phyloP scores from a whole-genome alignment of 2,888 invertebrate species.

The Patella depressa region DNA sequence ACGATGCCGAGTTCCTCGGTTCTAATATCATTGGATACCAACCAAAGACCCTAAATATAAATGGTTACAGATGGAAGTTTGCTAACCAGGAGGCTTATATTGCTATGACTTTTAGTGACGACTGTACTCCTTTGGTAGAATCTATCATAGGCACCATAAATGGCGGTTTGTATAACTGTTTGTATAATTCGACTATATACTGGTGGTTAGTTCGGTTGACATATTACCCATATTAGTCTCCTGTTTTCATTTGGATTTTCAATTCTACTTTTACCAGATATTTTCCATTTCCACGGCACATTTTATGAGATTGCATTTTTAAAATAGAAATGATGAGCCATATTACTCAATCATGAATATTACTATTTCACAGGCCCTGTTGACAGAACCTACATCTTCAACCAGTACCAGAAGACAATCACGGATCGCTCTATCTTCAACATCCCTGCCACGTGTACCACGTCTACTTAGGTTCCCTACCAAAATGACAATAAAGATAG shows the following conservation, averaged over 20 bases:
- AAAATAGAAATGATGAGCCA: too few relatives aligned
- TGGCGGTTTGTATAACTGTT: too few relatives aligned
- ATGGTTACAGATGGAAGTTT: background rate
- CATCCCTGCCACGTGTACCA: background rate
- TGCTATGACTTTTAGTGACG: background rate
- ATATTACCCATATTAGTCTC: too few relatives aligned
- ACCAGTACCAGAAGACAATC: background rate
- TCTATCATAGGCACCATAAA: background rate
- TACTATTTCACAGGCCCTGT: background rate
- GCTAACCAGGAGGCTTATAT: background rate
- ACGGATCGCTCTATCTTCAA: background rate
- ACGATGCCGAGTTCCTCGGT: background rate
- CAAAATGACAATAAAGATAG: too few relatives aligned
- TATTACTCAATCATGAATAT: too few relatives aligned
- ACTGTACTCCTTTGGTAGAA: background rate
- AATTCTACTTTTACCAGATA: too few relatives aligned
- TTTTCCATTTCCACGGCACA: too few relatives aligned
- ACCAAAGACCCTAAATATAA: background rate
- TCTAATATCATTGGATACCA: background rate
- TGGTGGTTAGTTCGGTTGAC: too few relatives aligned
- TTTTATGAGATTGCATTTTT: too few relatives aligned
- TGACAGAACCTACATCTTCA: background rate
- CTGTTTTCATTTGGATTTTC: too few relatives aligned
- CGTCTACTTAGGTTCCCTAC: too few relatives aligned
- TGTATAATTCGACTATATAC: too few relatives aligned